Evolutionary conservation across 2,888 invertebrate species (phyloP).

Genomic region (Melinaea marsaeus): DNA sequence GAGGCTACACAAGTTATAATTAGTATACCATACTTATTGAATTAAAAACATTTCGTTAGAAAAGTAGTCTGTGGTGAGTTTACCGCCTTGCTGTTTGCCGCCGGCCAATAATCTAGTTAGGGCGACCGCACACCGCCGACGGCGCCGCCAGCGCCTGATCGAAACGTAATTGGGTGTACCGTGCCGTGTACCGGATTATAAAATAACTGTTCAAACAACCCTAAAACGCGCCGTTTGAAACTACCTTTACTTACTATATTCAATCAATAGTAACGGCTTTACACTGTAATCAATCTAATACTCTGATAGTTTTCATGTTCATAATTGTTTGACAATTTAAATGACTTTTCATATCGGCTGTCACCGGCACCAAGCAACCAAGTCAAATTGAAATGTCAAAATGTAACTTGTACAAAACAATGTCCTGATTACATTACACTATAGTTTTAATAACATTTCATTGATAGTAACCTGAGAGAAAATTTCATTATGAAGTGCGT

Average conservation of each 20-base stretch:
- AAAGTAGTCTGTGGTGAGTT: conserved; percentile 22
- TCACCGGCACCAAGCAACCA: conserved; percentile 44
- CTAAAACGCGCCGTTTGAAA: neutral
- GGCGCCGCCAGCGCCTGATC: conserved; percentile 51
- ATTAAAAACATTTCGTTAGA: conserved; percentile 19
- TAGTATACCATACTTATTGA: conserved; percentile 8
- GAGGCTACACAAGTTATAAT: neutral
- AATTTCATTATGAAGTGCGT: conserved; percentile 10
- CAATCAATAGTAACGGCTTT: neutral
- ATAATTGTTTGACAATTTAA: conserved; percentile 6
- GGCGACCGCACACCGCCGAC: conserved; percentile 54
- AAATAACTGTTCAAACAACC: conserved; percentile 32
- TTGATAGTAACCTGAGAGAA: neutral
- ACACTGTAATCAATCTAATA: neutral
- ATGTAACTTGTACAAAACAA: conserved; percentile 23
- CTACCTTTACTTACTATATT: neutral
- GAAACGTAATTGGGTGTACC: conserved; percentile 67
- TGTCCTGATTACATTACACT: conserved; percentile 21
- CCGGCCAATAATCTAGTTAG: conserved; percentile 64
- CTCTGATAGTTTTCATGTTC: neutral
- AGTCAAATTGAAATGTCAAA: conserved; percentile 68
- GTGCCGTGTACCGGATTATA: conserved; percentile 46
- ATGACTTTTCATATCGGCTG: conserved; percentile 18
- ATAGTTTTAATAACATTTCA: conserved; percentile 16
- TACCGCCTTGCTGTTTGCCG: conserved; percentile 27